Conservation (phyloP, 92 coral and sea anemone genomes). For the Phenganax stokvisi region DNA sequence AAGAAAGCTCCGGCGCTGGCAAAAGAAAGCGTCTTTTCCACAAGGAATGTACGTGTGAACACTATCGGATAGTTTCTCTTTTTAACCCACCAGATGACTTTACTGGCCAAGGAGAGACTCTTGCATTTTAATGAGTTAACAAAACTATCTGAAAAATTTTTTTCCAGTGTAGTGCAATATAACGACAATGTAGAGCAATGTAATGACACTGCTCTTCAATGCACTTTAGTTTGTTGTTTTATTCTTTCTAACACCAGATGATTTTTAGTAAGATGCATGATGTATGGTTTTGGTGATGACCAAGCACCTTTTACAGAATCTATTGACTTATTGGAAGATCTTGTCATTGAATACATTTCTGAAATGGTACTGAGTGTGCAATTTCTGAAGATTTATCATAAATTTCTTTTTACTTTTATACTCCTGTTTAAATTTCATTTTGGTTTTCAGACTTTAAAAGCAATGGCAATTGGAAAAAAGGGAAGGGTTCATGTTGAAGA, state of each 20-base stretch:
- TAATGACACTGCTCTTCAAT: not conserved
- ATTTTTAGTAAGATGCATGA: conserved; percentile 81
- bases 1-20: conserved; percentile 54
- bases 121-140: no score
- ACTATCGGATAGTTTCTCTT: not conserved
- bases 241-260: no score
- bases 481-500: conserved; percentile 98
- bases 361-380: conserved; percentile 64
- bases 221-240: not conserved
- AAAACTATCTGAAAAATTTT: no score
- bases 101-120: not conserved
- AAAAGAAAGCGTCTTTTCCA: conserved; percentile 84
- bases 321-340: conserved; percentile 86
- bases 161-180: no score
- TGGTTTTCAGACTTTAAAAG: conserved; percentile 72
- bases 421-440: no score
- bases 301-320: conserved; percentile 96
- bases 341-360: conserved; percentile 92
- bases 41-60: conserved; percentile 68
- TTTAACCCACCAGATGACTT: no score
- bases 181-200: no score
- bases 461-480: conserved; percentile 95
- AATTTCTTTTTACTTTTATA: no score
- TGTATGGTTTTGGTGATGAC: conserved; percentile 99
- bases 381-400: not conserved